Base-by-base conservation (phyloP, 2,797 vertebrate genomes). In the Chaunax sp. region DNA sequence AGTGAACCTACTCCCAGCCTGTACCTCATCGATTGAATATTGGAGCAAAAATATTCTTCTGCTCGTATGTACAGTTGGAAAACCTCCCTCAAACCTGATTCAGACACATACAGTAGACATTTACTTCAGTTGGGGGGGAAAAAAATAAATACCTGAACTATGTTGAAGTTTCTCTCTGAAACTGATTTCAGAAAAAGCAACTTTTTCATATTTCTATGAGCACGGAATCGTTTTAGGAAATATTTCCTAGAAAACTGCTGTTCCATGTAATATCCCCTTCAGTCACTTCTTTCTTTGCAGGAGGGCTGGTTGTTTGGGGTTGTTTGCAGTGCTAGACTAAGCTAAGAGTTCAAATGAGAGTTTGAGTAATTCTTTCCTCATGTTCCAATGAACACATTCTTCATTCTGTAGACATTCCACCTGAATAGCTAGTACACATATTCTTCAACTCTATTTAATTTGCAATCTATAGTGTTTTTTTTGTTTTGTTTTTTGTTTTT, bases 21-120 rank as follows among this genome's bases (percentile, higher is more conserved):
- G 30, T 53, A 60, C 54, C 45, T 25, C 66, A 66, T 51, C 61
- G 60, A 77, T 26, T 47, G 22, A 67, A 75, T 38, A 65, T 6
- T 64, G 52, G 40, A 72, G 54, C 45, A 55, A 78, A 78, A 57
- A 73, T 51, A 75, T 46, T 44, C 54, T 65, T 64, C 84, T 87
- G 85, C 79, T 90, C 73, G 74, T 81, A 80, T 89, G 72, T 83
- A 79, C 69, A 88, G 90, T 81, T 89, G 82, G 82, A 86, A 83
- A 81, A 73, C 77, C 80, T 74, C 49, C 66, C 25, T 62, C 54
- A 44, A 11, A 82, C 76, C 73, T 75, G 74, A 86, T 83, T 73
- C 69, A 70, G 52, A 80, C 37, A 69, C 37, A 69, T 75, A 88
- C 85, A 91, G 86, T 85, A 87, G 73, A 82, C 64, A 76, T 82